These are phyloP conservation scores for Thymelicus acteon DNA, from an alignment of 2,888 invertebrate species.

Conservation along the genomic window DNA sequence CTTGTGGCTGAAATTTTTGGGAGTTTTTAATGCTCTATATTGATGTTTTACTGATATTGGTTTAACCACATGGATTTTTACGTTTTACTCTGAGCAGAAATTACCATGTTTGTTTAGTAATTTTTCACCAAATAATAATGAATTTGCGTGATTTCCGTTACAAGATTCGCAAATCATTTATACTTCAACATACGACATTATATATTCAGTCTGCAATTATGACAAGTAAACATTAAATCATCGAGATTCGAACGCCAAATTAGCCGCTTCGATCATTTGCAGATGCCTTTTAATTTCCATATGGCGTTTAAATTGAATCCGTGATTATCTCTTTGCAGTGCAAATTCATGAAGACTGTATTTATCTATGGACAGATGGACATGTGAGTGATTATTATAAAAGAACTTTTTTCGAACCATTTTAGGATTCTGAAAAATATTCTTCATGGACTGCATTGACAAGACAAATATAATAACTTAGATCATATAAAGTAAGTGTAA, in stretches of 20 bases:
- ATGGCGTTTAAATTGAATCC: constrained; percentile 46
- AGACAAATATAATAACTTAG: no score
- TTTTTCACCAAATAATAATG: no score
- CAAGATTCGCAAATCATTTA: neutral
- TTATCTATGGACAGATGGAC: constrained; percentile 8
- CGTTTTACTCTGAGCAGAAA: no score
- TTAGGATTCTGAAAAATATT: no score
- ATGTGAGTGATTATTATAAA: neutral
- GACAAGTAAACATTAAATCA: constrained; percentile 27
- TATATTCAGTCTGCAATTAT: constrained; percentile 24
- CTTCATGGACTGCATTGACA: no score
- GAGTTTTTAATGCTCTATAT: neutral
- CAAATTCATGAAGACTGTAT: constrained; percentile 17
- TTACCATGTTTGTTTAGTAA: no score
- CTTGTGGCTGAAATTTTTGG: neutral
- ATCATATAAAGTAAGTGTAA: no score
- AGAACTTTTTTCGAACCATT: neutral
- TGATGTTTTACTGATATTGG: neutral
- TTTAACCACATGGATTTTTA: no score
- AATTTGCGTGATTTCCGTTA: no score
- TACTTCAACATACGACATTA: neutral
- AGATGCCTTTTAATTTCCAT: constrained; percentile 48
- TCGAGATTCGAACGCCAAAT: constrained; percentile 42
- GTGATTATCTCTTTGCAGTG: constrained; percentile 31
- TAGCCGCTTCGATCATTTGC: constrained; percentile 46